Evolutionary conservation across 2,888 invertebrate genomes (phyloP), one percentile per base, ranked within the genome.

Genomic region (Tinea trinotella): DNA sequence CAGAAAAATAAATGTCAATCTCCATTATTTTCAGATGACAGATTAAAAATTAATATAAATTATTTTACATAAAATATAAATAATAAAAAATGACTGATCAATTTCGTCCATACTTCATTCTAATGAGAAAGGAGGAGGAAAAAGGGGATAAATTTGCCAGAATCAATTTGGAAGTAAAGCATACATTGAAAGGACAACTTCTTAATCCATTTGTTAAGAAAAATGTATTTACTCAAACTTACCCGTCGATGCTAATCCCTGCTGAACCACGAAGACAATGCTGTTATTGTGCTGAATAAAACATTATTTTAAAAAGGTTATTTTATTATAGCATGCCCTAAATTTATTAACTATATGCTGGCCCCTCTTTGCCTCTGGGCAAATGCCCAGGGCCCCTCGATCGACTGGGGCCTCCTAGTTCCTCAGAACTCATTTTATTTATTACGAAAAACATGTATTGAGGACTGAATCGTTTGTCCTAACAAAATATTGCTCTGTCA

Each of bases 141-240:
- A 83, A 84, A 57, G 84, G 83, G 1, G 84, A 84, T 48, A 76
- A 68, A 59, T 73, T 66, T 57, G 82, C 80, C 1, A 71, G 68
- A 56, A 75, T 84, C 34, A 76, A 76, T 56, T 74, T 84, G 77
- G 82, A 84, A 66, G 64, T 84, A 44, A 83, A 81, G 58, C 75
- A 75, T 57, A 61, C 55, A 7, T 60, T 64, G 3, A 63, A 67
- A 1, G 24, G 53, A 0, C 75, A 74, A 19, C 64, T 69, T 0
- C n/a, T 61, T 0, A 83, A 84, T 58, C 81, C 80, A 0, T 84
- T 84, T 54, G 69, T 61, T 1, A 78, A 67, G 61, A 80, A 71
- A 57, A 67, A 70, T 10, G 70, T 63, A 0, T 69, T 62, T 57
- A 82, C 84, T 0, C 82, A 84, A 59, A 84, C 83, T 0, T 84